Conservation (phyloP, 2,888 invertebrate species). For the Eristalis intricaria region DNA sequence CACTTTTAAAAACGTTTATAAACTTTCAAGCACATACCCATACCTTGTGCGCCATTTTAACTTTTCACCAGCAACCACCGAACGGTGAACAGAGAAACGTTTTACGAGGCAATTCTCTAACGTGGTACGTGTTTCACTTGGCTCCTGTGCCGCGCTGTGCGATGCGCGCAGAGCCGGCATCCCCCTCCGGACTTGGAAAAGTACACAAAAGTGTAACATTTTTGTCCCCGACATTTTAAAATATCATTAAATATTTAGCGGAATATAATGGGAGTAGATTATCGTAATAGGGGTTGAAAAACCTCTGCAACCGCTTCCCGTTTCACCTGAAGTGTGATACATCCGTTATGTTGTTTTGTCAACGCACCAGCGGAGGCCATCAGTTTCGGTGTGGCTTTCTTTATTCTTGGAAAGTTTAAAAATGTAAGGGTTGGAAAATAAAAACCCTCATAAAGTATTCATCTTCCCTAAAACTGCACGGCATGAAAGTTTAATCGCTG, state of each 20-base stretch:
- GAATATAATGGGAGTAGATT: constrained; percentile 72
- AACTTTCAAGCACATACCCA: constrained; percentile 28
- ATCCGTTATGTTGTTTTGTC: constrained; percentile 56
- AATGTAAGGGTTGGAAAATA: constrained; percentile 68
- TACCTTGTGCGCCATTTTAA: constrained; percentile 31
- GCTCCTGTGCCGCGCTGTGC: neutral
- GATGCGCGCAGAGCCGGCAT: neutral
- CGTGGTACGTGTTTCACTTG: constrained; percentile 26
- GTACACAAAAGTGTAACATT: constrained; percentile 54
- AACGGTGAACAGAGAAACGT: constrained; percentile 45
- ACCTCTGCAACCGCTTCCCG: constrained; percentile 53
- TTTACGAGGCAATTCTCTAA: constrained; percentile 57
- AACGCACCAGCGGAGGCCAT: constrained; percentile 52
- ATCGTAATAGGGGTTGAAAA: constrained; percentile 71
- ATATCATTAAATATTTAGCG: constrained; percentile 66
- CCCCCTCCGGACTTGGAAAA: constrained; percentile 21
- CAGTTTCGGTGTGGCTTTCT: constrained; percentile 12
- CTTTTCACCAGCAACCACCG: constrained; percentile 41
- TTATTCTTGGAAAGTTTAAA: constrained; percentile 36
- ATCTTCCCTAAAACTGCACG: constrained; percentile 56
- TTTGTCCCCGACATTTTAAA: constrained; percentile 69
- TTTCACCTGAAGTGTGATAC: constrained; percentile 43
- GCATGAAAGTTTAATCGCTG: constrained; percentile 63
- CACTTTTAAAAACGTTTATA: constrained; percentile 42
- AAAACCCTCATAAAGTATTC: constrained; percentile 64